These are phyloP conservation scores for Agrilus planipennis DNA, from an alignment of 1,140 invertebrate species.

Conservation along the genomic window DNA sequence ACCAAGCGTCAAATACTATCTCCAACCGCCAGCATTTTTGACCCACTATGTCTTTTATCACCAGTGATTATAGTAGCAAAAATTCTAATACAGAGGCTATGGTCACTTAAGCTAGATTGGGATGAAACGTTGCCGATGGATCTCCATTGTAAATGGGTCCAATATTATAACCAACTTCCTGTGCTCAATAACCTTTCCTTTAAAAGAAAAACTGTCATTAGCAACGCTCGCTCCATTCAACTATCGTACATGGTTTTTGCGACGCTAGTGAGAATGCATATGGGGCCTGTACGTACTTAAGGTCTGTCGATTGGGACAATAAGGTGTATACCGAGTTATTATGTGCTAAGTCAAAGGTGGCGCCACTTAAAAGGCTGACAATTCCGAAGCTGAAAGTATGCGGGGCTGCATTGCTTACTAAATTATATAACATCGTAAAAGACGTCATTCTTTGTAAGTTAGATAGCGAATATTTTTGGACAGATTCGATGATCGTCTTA, in stretches of 20 bases:
- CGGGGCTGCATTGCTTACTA: constrained; percentile 20
- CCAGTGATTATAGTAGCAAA: constrained; percentile 5
- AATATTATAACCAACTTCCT: too few species aligned
- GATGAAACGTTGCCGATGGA: constrained; percentile 1
- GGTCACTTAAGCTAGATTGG: constrained; percentile 7
- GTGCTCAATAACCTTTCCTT: too few species aligned
- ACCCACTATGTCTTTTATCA: constrained; percentile 8
- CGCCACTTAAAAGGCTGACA: constrained; percentile 22
- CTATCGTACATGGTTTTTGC: constrained; percentile 23
- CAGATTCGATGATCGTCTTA: constrained; percentile 18
- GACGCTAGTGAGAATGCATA: constrained; percentile 31
- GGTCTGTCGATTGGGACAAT: background rate
- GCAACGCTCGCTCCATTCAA: background rate
- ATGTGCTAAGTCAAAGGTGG: constrained; percentile 24
- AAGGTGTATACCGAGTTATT: constrained; percentile 13
- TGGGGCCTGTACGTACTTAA: constrained; percentile 29
- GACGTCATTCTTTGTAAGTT: constrained; percentile 1
- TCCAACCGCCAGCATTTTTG: constrained; percentile 8
- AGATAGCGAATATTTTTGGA: constrained; percentile 14
- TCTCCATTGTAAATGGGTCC: background rate
- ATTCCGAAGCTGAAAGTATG: constrained; percentile 27
- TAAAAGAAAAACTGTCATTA: background rate
- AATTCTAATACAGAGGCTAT: constrained; percentile 8
- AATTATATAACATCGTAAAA: constrained; percentile 15
- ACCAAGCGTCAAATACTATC: constrained; percentile 6